phyloP scores from a whole-genome alignment of 2,113 vertebrate genomes.

The Anhinga rufa region DNA sequence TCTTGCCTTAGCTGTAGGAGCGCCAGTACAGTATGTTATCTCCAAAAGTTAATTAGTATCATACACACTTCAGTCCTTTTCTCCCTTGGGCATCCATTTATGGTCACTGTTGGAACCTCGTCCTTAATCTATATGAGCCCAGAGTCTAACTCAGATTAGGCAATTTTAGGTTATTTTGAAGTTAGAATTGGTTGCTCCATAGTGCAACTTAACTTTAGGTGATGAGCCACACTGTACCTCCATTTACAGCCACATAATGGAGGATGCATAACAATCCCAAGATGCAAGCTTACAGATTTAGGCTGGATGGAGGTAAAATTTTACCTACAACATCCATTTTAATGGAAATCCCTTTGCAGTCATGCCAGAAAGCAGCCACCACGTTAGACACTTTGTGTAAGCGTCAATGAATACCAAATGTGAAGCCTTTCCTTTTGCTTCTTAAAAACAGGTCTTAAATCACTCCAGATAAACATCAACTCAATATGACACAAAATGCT shows the following conservation, averaged over 20 bases:
- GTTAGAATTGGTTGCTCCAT: not conserved
- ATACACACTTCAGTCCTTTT: not conserved
- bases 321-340: not conserved
- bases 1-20: not conserved
- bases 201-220: not conserved
- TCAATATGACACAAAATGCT: not conserved
- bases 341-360: not conserved
- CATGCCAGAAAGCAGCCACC: not conserved
- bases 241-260: not conserved
- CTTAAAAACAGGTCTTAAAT: not conserved
- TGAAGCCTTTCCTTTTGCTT: not conserved
- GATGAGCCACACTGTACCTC: not conserved
- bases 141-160: not conserved
- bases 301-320: not conserved
- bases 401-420: not conserved
- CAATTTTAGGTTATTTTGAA: not conserved
- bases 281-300: not conserved
- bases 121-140: not conserved
- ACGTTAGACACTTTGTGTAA: not conserved
- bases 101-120: rapidly evolving
- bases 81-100: not conserved
- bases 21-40: not conserved
- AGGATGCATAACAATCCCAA: not conserved
- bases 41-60: not conserved
- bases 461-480: not conserved